These are phyloP conservation scores for Montipora efflorescens DNA, from an alignment of 64 coral and sea anemone genomes.

Conservation along the genomic window DNA sequence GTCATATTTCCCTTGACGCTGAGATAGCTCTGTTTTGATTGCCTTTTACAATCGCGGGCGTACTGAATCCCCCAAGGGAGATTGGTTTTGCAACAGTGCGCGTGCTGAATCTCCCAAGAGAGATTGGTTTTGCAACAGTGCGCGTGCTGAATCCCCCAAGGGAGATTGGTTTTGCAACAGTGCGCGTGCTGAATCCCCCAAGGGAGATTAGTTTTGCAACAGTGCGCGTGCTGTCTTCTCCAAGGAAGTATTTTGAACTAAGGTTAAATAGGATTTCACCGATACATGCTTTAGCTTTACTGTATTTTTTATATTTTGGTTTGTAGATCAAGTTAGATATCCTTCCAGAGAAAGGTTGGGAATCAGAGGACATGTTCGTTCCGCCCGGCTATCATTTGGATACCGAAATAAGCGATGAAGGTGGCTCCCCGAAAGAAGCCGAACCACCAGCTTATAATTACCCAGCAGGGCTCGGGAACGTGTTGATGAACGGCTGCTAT, in stretches of 20 bases:
- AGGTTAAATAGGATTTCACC: neutral
- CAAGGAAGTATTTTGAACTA: no score
- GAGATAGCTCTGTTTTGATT: no score
- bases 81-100: no score
- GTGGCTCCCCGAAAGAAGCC: neutral
- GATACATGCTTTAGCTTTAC: neutral
- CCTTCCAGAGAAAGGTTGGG: constrained; percentile 49
- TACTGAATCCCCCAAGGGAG: no score
- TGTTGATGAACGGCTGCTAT: constrained; percentile 55
- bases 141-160: no score
- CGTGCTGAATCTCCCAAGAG: no score
- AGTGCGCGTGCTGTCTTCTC: no score
- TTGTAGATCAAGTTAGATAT: constrained; percentile 62
- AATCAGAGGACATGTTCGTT: constrained; percentile 57
- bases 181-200: no score
- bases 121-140: no score
- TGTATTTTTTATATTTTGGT: neutral
- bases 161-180: no score
- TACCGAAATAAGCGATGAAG: neutral
- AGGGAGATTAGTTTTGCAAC: neutral
- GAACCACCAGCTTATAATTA: neutral
- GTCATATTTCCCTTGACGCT: no score
- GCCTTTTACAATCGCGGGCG: no score
- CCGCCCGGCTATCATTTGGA: constrained; percentile 47
- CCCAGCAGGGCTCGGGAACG: constrained; percentile 37